Evolutionary conservation across 2,888 invertebrate species (phyloP).

Genomic region (Ochropleura plecta): DNA sequence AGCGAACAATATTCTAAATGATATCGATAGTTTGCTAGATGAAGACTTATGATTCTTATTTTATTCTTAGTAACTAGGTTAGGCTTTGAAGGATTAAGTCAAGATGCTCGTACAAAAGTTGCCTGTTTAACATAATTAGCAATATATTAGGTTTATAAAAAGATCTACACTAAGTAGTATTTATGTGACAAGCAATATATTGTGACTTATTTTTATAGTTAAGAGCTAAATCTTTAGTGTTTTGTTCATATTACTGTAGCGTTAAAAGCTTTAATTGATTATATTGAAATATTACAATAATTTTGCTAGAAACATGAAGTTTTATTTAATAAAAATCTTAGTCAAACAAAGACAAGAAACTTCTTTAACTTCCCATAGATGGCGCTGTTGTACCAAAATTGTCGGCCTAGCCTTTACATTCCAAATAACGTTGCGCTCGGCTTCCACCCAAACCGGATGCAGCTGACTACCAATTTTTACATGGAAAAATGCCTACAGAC

Average conservation of each 20-base stretch:
- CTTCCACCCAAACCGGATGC: no score
- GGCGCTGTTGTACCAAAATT: constrained; percentile 47
- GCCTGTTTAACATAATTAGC: constrained; percentile 46
- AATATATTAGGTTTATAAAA: constrained; percentile 44
- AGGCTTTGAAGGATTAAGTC: constrained; percentile 43
- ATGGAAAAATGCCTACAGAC: no score
- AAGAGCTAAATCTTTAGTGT: constrained; percentile 41
- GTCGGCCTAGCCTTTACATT: no score
- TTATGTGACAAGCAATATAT: constrained; percentile 45
- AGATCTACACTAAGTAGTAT: constrained; percentile 42
- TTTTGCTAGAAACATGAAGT: constrained; percentile 50
- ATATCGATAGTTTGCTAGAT: constrained; percentile 79
- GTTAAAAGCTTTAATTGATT: constrained; percentile 69
- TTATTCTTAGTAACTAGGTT: constrained; percentile 27
- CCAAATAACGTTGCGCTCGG: no score
- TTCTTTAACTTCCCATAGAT: constrained; percentile 10
- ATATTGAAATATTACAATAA: constrained; percentile 60
- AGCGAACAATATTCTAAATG: constrained; percentile 75
- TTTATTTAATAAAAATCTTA: constrained; percentile 36
- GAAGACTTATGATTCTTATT: constrained; percentile 80
- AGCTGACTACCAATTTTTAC: no score
- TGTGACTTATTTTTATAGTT: constrained; percentile 39
- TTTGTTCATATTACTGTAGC: constrained; percentile 49
- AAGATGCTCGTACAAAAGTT: constrained; percentile 56
- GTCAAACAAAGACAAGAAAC: neutral